Base-by-base conservation (phyloP, 2,113 vertebrate genomes). In the Poeciliopsis retropinna region DNA sequence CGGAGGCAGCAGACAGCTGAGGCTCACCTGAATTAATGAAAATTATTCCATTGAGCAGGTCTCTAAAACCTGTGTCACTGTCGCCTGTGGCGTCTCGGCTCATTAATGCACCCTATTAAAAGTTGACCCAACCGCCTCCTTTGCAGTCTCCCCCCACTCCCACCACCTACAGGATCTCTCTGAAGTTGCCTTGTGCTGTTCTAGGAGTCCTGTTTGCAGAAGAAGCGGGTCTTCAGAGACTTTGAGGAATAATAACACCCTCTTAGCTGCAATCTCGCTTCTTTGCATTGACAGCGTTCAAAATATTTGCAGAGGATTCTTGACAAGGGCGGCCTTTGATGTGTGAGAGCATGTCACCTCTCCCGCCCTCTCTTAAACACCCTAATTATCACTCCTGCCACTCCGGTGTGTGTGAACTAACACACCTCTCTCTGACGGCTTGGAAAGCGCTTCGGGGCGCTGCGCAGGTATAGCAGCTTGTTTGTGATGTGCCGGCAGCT, bases 311-410 rank as follows among this genome's bases (percentile, higher is more conserved):
- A 79, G 68, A 60, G 68, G 84, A 82, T 76, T 88, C 67, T 78
- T 89, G 86, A 89, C 83, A 69, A 78, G 79, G 47, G 70, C 76
- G 82, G 28, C 60, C 86, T 91, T 92, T 92, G 86, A 91, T 88
- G 90, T 90, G 85, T 70, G 82, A 81, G 82, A 90, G 79, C 86
- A 78, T 39, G 79, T 83, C 83, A 79, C 82, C 75, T 77, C 90
- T 82, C 83, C 89, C 86, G 27, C 87, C 77, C 85, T 82, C 77
- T 84, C 86, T 87, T 91, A 91, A 92, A 91, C 89, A 90, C 89
- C 81, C 80, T 89, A 90, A 92, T 94, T 93, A 92, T 92, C 85
- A 88, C 90, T 81, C 54, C 80, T 90, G 85, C 80, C 85, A 76
- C 84, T 88, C 68, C 0, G 65, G 71, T 73, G 86, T 69, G 76